Base-by-base conservation (phyloP, 2,888 invertebrate genomes). In the Andrena marginata region DNA sequence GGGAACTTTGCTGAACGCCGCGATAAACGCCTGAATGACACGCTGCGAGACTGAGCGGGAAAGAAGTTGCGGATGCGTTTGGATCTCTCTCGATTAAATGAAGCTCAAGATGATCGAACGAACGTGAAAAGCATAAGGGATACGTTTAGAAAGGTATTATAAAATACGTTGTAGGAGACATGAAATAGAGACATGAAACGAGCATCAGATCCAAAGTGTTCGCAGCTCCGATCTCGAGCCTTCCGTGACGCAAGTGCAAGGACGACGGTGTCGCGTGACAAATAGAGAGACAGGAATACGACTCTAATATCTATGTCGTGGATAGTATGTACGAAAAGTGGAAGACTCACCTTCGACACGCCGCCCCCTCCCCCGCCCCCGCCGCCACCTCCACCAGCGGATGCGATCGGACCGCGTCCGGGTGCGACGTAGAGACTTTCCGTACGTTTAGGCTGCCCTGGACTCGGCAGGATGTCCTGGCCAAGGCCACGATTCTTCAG, bases 391-490 rank as follows among this genome's bases (percentile, higher is more conserved):
- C 88, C 86, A 0, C 78, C 90, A 33, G 84, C 91, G 74, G 92
- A 91, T 73, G 88, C 89, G 59, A 85, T 82, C 35, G 81, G 23
- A 31, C 90, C 90, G 60, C 93, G 90, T 84, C 94, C 95, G 67
- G 96, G 96, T 90, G 95, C 95, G 90, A 98, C 96, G 94, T 97
- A 98, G 90, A 98, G 95, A 93, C 98, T 98, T 94, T 98, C 98
- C 85, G 98, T 98, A 92, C 98, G 96, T 94, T 98, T 98, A 79
- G 98, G 98, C 94, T 98, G 97, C 91, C 97, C 97, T 80, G 96
- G 96, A 89, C 98, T 98, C 83, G 98, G 98, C 91, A 97, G 96
- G 94, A 98, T 98, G 93, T 98, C 98, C 95, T 98, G 98, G 82
- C 98, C 98, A 77, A 98, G 95, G 87, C 96, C 96, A 90, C 97